These are phyloP conservation scores for Adelphocoris suturalis DNA, from an alignment of 2,888 invertebrate species.

Conservation along the genomic window DNA sequence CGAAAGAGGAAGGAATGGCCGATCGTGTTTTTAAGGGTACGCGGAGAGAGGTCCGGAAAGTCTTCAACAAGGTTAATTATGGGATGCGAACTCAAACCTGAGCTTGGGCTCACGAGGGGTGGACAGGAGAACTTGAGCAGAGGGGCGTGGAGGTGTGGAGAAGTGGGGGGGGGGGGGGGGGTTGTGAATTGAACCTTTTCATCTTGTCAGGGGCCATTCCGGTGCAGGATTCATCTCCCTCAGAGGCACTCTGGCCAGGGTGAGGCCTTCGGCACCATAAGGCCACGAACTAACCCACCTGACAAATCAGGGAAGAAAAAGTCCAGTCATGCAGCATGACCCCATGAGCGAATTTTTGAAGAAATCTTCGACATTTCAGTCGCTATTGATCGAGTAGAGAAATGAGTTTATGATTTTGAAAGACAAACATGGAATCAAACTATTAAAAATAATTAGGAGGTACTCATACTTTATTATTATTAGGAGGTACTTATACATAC, in stretches of 20 bases:
- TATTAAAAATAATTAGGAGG: no score
- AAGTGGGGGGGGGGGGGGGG: not conserved
- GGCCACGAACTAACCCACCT: not conserved
- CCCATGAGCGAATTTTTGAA: no score
- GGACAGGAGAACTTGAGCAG: not conserved
- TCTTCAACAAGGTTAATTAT: constrained; percentile 18
- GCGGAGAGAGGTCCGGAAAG: not conserved
- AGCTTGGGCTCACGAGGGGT: not conserved
- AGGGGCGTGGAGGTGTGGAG: not conserved
- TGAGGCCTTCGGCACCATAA: not conserved
- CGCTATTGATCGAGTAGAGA: no score
- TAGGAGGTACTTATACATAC: no score
- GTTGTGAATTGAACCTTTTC: constrained; percentile 28
- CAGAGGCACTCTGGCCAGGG: not conserved
- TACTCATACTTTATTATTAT: no score
- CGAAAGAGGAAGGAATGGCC: not conserved
- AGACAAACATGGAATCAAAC: no score
- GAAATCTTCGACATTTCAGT: no score
- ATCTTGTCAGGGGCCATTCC: constrained; percentile 43
- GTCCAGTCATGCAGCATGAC: no score
- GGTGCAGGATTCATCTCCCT: not conserved
- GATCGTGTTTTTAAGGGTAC: constrained; percentile 29
- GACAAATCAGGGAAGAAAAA: no score
- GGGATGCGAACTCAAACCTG: constrained; percentile 18
- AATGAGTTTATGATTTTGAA: no score